These are phyloP conservation scores for Dasypus novemcinctus DNA, from an alignment of 2,113 vertebrate species.

Conservation along the genomic window DNA sequence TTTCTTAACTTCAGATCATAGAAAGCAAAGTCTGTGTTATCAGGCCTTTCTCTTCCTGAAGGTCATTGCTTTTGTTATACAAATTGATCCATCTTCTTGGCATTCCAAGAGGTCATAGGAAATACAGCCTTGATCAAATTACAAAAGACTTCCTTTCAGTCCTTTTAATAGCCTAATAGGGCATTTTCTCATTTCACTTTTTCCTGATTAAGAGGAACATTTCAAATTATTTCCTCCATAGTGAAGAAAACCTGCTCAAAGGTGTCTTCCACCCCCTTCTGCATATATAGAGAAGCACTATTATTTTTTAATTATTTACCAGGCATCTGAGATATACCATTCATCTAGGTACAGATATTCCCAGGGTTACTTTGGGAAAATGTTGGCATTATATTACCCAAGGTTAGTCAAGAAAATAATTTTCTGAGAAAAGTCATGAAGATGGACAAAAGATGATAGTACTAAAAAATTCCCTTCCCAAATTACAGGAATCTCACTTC, in stretches of 20 bases:
- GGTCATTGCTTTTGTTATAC: background rate
- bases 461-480: background rate
- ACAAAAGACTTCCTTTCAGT: background rate
- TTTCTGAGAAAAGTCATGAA: background rate
- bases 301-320: background rate
- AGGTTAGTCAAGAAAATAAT: background rate
- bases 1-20: background rate
- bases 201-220: background rate
- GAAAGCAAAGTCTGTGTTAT: background rate
- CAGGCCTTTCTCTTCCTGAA: background rate
- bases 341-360: fast-evolving
- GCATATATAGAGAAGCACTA: background rate
- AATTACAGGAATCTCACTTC: background rate
- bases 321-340: background rate
- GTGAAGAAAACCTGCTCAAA: background rate
- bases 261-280: background rate
- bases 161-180: background rate
- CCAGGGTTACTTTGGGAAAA: background rate
- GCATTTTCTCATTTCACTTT: background rate
- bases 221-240: background rate
- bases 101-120: background rate
- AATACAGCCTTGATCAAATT: background rate
- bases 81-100: background rate
- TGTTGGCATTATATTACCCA: background rate
- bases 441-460: background rate